phyloP scores from a whole-genome alignment of 2,113 vertebrate genomes.

The Spheniscus mendiculus region DNA sequence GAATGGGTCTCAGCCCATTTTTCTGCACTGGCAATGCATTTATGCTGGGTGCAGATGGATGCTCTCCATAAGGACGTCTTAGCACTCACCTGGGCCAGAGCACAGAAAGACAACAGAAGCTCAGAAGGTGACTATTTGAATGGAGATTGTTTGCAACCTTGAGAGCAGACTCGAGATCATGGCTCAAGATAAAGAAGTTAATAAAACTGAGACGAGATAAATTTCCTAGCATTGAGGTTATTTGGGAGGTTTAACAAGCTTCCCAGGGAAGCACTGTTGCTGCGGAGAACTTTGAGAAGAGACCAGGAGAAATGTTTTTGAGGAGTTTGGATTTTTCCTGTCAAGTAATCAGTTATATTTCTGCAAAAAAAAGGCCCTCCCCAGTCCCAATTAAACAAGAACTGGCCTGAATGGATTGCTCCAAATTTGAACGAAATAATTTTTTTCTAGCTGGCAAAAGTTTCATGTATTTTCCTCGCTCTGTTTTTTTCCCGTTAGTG shows the following conservation, averaged over 20 bases:
- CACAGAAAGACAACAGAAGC: not conserved
- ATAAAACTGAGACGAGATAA: not conserved
- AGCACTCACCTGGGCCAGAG: not conserved
- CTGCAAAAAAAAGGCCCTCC: not conserved
- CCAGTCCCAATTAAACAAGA: not conserved
- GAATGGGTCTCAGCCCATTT: not conserved
- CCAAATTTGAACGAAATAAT: not conserved
- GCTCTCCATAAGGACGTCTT: not conserved
- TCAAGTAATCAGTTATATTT: not conserved
- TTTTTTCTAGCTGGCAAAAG: not conserved
- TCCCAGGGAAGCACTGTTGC: not conserved
- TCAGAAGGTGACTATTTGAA: not conserved
- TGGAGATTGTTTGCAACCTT: not conserved
- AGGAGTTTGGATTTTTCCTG: not conserved
- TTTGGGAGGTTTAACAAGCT: slow-evolving; percentile 27
- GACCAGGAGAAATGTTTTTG: not conserved
- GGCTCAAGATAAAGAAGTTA: not conserved
- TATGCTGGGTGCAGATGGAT: not conserved
- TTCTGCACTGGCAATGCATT: not conserved
- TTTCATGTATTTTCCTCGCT: not conserved
- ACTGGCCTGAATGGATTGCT: not conserved
- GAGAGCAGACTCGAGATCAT: not conserved
- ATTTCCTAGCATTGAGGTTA: not conserved
- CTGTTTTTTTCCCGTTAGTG: not conserved
- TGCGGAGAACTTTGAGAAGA: not conserved